phyloP scores from a whole-genome alignment of 2,113 vertebrate genomes.

The Siniperca chuatsi region DNA sequence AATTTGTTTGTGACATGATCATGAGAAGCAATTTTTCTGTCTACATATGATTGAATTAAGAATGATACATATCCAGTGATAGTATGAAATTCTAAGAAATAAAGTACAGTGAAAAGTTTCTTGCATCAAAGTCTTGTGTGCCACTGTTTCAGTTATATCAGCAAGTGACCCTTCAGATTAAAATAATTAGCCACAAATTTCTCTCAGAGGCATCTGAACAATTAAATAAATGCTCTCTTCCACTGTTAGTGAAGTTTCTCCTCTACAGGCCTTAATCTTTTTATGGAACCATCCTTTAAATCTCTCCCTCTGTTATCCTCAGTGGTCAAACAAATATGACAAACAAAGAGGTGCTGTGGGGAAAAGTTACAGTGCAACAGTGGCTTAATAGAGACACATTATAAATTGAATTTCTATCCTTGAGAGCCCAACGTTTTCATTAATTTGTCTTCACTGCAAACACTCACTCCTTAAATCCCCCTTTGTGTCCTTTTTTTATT shows the following conservation, averaged over 20 bases:
- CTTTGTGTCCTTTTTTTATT: slow-evolving; percentile 65
- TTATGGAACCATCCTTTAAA: slow-evolving; percentile 30
- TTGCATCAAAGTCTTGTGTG: not conserved
- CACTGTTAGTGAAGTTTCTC: not conserved
- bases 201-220: slow-evolving; percentile 20
- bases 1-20: not conserved
- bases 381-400: slow-evolving; percentile 61
- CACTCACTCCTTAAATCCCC: slow-evolving; percentile 50
- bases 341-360: slow-evolving; percentile 50
- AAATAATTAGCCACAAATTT: slow-evolving; percentile 41
- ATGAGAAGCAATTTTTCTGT: not conserved
- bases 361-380: slow-evolving; percentile 28
- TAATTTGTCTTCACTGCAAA: slow-evolving; percentile 61
- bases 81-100: not conserved
- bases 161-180: slow-evolving; percentile 12
- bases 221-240: slow-evolving; percentile 5
- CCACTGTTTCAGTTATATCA: slow-evolving; percentile 6
- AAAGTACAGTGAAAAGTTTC: not conserved
- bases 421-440: slow-evolving; percentile 55
- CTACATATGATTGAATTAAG: not conserved
- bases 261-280: slow-evolving; percentile 19
- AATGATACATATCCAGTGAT: not conserved
- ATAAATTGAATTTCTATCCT: slow-evolving; percentile 63
- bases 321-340: slow-evolving; percentile 46
- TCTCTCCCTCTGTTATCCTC: slow-evolving; percentile 41